Base-by-base conservation (phyloP, 1,140 invertebrate species). In the Eumaeus atala region DNA sequence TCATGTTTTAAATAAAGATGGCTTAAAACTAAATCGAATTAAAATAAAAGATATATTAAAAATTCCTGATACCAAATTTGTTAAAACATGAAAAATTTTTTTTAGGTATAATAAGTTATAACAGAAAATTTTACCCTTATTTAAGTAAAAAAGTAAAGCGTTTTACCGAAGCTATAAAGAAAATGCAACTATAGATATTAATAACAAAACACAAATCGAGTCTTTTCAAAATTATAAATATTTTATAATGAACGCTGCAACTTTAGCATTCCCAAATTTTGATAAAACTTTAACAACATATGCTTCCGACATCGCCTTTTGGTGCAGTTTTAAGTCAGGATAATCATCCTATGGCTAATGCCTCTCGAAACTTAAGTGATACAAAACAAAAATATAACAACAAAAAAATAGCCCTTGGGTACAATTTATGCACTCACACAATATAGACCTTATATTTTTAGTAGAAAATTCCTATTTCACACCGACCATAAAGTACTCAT, bases 371-470 rank as follows among this genome's bases (percentile, higher is more conserved):
- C 6, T 6, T 89, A 38, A 80, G 70, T 59, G 52, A 65, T 47
- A 64, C 76, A 0, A 80, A 89, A 69, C 54, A 18, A 47, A 83
- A 82, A 62, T 28, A 28, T 89, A 81, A 52, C 21, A 28, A 28
- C 21, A 6, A 6, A 28, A 28, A 28, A 28, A 28, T 2, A 67
- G 48, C 16, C 88, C 50, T 62, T 91, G 35, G 88, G 88, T 4
- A 80, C 91, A 11, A 62, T 91, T 0, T 89, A 78, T 77, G 76
- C 74, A 9, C 62, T 81, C 2, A 72, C 80, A 58, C 61, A 87
- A 48, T 88, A 89, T 57, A 54, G 77, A 61, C 21, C 21, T 16
- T 28, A 28, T 28, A 28, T 28, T 28, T 28, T 3, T 28, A 6
- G 21, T 3, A 2, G 21, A 3, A 28, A 6, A 28, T 28, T 28